Percentiles rank a stretch among this genome's conserved stretches.
Conservation (phyloP, 2,797 vertebrate genomes). For the Sphaeramia orbicularis region DNA sequence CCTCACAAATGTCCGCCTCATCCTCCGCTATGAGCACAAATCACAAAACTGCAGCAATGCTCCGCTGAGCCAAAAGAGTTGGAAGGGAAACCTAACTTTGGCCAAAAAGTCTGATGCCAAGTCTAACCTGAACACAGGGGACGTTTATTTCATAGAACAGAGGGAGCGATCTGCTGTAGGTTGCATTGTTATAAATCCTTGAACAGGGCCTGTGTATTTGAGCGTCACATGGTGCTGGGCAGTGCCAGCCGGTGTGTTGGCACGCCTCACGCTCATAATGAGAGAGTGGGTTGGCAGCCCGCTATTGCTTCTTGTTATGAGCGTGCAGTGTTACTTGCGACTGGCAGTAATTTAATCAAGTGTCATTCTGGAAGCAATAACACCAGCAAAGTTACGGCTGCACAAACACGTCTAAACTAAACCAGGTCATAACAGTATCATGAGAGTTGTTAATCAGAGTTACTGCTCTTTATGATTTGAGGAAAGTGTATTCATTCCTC, state of each 20-base stretch:
- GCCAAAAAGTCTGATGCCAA: constrained; percentile 13
- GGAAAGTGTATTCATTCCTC: neutral
- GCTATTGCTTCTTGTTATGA: neutral
- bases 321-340: constrained; percentile 32
- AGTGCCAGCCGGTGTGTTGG: constrained; percentile 72
- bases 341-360: constrained; percentile 45
- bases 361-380: constrained; percentile 22
- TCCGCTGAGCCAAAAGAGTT: constrained; percentile 37
- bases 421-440: neutral
- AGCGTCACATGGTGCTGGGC: constrained; percentile 31
- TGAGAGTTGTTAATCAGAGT: neutral
- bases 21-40: constrained; percentile 26
- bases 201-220: constrained; percentile 37
- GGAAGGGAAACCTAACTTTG: constrained; percentile 45
- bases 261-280: constrained; percentile 50
- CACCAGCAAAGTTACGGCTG: constrained; percentile 2
- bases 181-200: constrained; percentile 44
- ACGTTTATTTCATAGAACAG: constrained; percentile 20
- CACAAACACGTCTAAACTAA: neutral
- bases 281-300: constrained; percentile 58
- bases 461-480: neutral
- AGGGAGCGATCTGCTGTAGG: constrained; percentile 42
- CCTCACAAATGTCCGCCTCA: constrained; percentile 34
- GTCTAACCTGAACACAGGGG: constrained; percentile 50
- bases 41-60: constrained; percentile 29